Conservation (phyloP, 2,888 invertebrate genomes). For the Anticlea derivata region DNA sequence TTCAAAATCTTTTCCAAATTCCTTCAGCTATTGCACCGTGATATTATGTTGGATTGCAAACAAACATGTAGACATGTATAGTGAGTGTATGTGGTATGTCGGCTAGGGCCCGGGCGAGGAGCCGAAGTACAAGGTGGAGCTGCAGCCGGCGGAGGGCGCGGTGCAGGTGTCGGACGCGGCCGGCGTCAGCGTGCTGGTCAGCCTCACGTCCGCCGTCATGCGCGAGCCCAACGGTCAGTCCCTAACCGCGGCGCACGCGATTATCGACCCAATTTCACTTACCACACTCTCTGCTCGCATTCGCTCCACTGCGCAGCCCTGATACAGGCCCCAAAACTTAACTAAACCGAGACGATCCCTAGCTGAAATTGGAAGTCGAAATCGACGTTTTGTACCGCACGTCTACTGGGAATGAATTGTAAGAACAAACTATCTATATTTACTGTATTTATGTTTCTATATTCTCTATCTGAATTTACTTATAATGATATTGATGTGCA, state of each 20-base stretch:
- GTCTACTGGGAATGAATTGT: slow-evolving; percentile 37
- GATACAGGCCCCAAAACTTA: slow-evolving; percentile 10
- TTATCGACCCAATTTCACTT: slow-evolving; percentile 66
- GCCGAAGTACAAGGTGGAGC: slow-evolving; percentile 90
- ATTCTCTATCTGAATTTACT: slow-evolving; percentile 39
- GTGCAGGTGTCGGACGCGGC: slow-evolving; percentile 91
- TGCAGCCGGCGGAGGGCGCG: slow-evolving; percentile 93
- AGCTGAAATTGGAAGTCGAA: slow-evolving; percentile 74
- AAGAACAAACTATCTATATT: slow-evolving; percentile 80
- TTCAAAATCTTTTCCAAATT: no score
- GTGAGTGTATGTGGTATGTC: background rate
- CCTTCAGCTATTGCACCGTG: no score
- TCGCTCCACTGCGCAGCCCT: slow-evolving; percentile 1
- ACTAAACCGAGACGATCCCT: slow-evolving; percentile 14
- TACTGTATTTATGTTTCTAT: slow-evolving; percentile 50
- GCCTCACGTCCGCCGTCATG: slow-evolving; percentile 96
- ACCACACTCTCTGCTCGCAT: slow-evolving; percentile 5
- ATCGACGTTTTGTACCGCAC: slow-evolving; percentile 56
- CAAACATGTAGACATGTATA: background rate
- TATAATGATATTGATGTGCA: slow-evolving; percentile 43
- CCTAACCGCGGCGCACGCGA: slow-evolving; percentile 30
- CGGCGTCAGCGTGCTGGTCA: slow-evolving; percentile 92
- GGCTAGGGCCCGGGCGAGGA: slow-evolving; percentile 62
- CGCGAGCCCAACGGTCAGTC: slow-evolving; percentile 88
- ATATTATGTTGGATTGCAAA: no score